Conservation (phyloP, 2,888 invertebrate genomes). For the Atethmia centrago region DNA sequence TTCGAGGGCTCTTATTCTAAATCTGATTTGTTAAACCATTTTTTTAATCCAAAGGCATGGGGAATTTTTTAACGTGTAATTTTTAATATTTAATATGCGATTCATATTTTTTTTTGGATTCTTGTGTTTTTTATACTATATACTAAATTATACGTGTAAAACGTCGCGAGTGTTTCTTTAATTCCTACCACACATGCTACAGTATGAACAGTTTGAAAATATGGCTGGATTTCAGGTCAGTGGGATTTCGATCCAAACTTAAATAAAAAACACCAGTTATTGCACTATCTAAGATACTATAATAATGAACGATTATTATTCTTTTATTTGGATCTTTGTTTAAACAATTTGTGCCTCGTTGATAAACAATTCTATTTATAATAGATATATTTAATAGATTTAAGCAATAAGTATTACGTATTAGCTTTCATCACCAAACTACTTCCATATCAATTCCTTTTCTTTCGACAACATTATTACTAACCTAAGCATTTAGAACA, state of each 20-base stretch:
- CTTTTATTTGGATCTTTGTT: background rate
- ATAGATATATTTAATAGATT: background rate
- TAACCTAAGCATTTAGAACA: background rate
- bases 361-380: background rate
- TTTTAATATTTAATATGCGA: no score
- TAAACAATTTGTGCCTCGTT: background rate
- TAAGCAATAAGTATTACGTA: background rate
- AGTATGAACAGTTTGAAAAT: background rate
- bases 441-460: background rate
- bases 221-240: background rate
- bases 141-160: no score
- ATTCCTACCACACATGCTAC: no score
- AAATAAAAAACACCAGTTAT: background rate
- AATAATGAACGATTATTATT: background rate
- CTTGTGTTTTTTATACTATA: no score
- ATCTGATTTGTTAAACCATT: no score
- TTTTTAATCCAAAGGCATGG: no score
- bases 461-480: background rate
- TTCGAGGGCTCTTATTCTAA: no score
- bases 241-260: no score
- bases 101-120: no score
- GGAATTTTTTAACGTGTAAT: no score
- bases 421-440: background rate
- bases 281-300: background rate
- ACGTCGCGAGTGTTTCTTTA: no score